Evolutionary conservation across 2,888 invertebrate species (phyloP).

Genomic region (Sepioteuthis lessoniana): DNA sequence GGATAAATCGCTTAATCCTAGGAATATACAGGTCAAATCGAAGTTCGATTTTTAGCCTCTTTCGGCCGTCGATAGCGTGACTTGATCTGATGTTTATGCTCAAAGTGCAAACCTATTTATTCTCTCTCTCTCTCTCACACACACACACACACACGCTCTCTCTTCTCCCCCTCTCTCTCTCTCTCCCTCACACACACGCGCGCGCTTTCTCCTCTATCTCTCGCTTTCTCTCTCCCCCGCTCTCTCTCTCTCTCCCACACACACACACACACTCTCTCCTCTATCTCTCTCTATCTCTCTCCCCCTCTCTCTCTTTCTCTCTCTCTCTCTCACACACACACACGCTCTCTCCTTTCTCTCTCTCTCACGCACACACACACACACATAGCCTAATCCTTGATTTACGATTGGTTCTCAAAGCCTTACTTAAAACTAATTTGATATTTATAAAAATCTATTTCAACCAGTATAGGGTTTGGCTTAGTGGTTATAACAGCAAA

Average conservation of each 20-base stretch:
- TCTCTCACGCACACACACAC: background rate
- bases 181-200: background rate
- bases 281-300: no score
- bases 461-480: background rate
- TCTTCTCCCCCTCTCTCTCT: background rate
- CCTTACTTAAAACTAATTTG: background rate
- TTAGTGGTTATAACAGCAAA: background rate
- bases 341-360: no score
- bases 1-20: background rate
- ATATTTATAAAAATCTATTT: background rate
- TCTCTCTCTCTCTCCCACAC: no score
- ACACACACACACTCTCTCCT: background rate
- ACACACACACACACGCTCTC: no score
- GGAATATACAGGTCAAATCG: background rate
- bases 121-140: background rate
- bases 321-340: background rate
- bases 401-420: background rate
- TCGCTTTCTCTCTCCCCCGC: no score
- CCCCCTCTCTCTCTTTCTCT: background rate
- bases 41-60: background rate
- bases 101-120: background rate
- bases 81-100: background rate
- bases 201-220: no score
- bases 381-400: background rate
- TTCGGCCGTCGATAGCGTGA: background rate